A percentile compares a stretch with the other conserved stretches of the same genome.
Evolutionary conservation across 2,797 vertebrate genomes (phyloP).

Genomic region (Novumbra hubbsi): DNA sequence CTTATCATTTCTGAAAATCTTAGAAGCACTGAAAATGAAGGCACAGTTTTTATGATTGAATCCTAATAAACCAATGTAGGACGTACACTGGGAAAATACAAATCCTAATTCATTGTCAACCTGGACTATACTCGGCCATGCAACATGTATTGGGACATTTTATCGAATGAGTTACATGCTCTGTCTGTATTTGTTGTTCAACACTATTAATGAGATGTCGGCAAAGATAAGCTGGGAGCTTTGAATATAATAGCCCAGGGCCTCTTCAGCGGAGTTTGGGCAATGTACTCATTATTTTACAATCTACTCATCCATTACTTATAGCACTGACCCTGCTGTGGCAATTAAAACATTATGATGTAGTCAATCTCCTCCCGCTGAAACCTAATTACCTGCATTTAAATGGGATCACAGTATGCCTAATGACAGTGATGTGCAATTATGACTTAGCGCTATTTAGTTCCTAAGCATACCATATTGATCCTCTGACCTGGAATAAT

Average conservation of each 20-base stretch:
- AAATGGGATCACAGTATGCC: constrained; percentile 4
- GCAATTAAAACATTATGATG: constrained; percentile 36
- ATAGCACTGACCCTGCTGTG: constrained; percentile 18
- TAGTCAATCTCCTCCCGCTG: constrained; percentile 6
- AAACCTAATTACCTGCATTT: constrained; percentile 7
- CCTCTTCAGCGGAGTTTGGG: constrained; percentile 20
- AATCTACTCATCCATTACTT: constrained; percentile 35
- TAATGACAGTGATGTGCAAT: constrained; percentile 30
- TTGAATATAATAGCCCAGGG: constrained; percentile 23
- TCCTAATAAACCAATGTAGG: constrained; percentile 7
- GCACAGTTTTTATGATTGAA: constrained; percentile 9
- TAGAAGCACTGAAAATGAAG: not conserved
- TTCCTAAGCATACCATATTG: constrained; percentile 36
- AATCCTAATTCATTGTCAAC: constrained; percentile 39
- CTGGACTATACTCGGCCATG: constrained; percentile 16
- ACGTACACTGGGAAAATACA: constrained; percentile 15
- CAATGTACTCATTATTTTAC: constrained; percentile 29
- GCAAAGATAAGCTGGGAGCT: constrained; percentile 46
- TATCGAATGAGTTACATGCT: constrained; percentile 45
- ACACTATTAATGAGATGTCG: constrained; percentile 54
- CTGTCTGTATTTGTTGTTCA: constrained; percentile 39
- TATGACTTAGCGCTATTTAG: constrained; percentile 20
- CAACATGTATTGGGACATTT: constrained; percentile 46
- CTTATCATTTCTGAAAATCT: constrained; percentile 17
- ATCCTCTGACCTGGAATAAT: constrained; percentile 35